These are phyloP conservation scores for Diadumene lineata DNA, from an alignment of 92 coral and sea anemone genomes.

Conservation along the genomic window DNA sequence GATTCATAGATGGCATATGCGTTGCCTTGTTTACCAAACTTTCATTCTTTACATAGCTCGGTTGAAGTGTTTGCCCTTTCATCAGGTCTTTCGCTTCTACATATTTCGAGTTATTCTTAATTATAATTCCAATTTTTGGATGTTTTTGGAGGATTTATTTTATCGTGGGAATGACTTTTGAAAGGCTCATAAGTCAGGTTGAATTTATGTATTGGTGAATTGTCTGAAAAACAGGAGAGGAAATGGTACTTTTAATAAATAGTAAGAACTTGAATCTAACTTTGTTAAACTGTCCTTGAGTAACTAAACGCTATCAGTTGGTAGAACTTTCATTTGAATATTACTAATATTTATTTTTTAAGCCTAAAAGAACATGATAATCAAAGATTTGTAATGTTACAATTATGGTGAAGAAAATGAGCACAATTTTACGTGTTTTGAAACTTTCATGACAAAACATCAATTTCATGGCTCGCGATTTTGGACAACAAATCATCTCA, in stretches of 20 bases:
- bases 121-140: too few species aligned
- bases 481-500: neutral
- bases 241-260: neutral
- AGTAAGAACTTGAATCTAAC: neutral
- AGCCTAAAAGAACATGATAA: too few species aligned
- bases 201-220: neutral
- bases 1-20: constrained; percentile 24
- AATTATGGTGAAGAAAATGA: too few species aligned
- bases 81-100: too few species aligned
- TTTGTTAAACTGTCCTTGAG: neutral
- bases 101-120: neutral
- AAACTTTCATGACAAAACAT: too few species aligned
- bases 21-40: constrained; percentile 53
- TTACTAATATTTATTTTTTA: too few species aligned
- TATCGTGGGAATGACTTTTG: neutral
- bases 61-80: constrained; percentile 46
- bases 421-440: too few species aligned
- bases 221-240: neutral
- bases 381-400: too few species aligned
- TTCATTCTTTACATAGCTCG: constrained; percentile 68
- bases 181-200: too few species aligned
- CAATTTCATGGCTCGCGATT: neutral
- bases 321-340: too few species aligned
- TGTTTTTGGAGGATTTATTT: neutral
- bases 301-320: neutral